phyloP scores from a whole-genome alignment of 2,888 invertebrate genomes.

The Schrankia costaestrigalis region DNA sequence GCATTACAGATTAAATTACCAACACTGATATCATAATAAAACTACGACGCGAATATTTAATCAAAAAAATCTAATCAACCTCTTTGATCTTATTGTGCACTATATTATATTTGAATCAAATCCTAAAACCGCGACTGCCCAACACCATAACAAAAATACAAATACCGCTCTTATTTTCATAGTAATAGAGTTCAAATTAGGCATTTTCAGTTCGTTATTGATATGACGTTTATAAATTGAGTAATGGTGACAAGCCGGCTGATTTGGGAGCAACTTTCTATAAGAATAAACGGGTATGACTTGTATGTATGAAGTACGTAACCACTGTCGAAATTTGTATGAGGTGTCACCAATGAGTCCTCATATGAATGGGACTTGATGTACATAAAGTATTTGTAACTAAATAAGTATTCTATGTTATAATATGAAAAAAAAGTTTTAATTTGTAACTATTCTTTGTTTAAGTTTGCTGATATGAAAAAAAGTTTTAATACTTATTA shows the following conservation, averaged over 20 bases:
- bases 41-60: constrained; percentile 9
- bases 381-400: neutral
- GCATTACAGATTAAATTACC: constrained; percentile 6
- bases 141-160: constrained; percentile 1
- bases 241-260: constrained; percentile 63
- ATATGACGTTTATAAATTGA: constrained; percentile 43
- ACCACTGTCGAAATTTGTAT: constrained; percentile 52
- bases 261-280: constrained; percentile 76
- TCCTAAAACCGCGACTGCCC: constrained; percentile 38
- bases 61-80: constrained; percentile 21
- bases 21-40: too few species aligned
- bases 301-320: constrained; percentile 45
- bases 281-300: constrained; percentile 58
- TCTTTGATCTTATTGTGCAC: constrained; percentile 29
- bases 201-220: constrained; percentile 24
- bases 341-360: constrained; percentile 24
- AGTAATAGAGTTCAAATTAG: constrained; percentile 21
- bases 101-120: constrained; percentile 47
- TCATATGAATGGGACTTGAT: too few species aligned
- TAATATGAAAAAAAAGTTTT: too few species aligned
- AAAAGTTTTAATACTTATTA: too few species aligned
- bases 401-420: too few species aligned
- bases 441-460: too few species aligned
- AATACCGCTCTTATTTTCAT: constrained; percentile 10
- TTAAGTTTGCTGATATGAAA: too few species aligned